Conservation (phyloP, 2,888 invertebrate genomes). For the Beris chalybata region DNA sequence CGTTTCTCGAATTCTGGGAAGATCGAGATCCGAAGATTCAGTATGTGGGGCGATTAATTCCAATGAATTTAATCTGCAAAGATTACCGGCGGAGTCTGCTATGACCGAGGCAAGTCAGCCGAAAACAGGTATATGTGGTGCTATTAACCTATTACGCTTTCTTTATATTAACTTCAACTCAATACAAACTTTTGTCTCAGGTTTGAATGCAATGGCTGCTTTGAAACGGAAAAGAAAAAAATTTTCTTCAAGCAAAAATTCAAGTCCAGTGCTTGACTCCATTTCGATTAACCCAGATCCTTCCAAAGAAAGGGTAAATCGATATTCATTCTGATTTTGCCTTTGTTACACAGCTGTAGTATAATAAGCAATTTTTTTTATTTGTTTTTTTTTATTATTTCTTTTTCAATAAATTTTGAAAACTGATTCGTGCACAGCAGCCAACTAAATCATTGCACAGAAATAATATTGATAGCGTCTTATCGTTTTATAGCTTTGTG, state of each 20-base stretch:
- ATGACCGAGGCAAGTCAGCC: conserved; percentile 2
- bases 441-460: too few species aligned
- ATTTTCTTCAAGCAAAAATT: conserved; percentile 76
- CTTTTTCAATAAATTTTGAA: too few species aligned
- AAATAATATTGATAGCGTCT: too few species aligned
- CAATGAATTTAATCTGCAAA: background rate
- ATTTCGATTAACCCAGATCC: conserved; percentile 43
- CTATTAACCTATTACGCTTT: background rate
- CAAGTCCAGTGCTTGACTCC: conserved; percentile 61
- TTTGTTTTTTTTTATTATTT: too few species aligned
- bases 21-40: conserved; percentile 82
- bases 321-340: background rate
- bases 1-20: conserved; percentile 77
- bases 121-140: conserved; percentile 28
- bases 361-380: background rate
- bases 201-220: conserved; percentile 68
- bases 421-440: too few species aligned
- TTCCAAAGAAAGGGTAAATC: conserved; percentile 20
- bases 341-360: conserved; percentile 35
- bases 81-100: background rate
- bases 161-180: conserved; percentile 4
- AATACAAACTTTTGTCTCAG: conserved; percentile 40
- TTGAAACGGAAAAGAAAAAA: conserved; percentile 80
- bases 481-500: too few species aligned
- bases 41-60: conserved; percentile 58